phyloP scores from a whole-genome alignment of 2,113 vertebrate genomes.

The Amblyornis subalaris region DNA sequence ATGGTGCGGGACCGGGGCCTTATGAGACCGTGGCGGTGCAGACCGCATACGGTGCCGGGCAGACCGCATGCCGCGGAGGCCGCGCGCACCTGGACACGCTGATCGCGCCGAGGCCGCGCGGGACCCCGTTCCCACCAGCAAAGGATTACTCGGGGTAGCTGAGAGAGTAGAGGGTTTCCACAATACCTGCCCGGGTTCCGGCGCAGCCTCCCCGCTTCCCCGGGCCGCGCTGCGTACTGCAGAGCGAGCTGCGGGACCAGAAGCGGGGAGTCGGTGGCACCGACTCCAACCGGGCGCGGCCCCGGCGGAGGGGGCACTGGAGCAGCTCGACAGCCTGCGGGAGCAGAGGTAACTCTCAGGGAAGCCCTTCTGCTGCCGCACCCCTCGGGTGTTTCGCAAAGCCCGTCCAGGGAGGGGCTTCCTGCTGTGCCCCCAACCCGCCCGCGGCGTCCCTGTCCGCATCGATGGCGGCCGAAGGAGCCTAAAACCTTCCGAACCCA shows the following conservation, averaged over 20 bases:
- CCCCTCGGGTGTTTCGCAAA: background rate
- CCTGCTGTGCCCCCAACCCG: background rate
- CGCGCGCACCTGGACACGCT: background rate
- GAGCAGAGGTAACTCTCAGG: background rate
- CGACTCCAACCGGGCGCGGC: too few relatives aligned
- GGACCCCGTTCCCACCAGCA: background rate
- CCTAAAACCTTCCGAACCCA: rapidly evolving
- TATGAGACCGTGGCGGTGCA: rapidly evolving
- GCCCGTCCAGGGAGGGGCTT: background rate
- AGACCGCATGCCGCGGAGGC: background rate
- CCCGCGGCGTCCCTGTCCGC: background rate
- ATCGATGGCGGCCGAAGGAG: background rate
- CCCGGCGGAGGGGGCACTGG: background rate
- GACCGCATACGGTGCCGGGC: background rate
- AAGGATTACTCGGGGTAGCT: background rate
- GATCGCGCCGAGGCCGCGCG: background rate
- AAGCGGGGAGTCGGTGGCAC: background rate
- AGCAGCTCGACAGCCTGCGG: background rate
- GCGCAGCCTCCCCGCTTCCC: background rate
- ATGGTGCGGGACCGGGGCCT: background rate
- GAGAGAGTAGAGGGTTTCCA: background rate
- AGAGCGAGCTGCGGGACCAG: background rate
- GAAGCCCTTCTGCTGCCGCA: background rate
- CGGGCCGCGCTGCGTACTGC: background rate
- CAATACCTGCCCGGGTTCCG: background rate